These are phyloP conservation scores for Eledona agricola DNA, from an alignment of 2,888 invertebrate species.

Conservation along the genomic window DNA sequence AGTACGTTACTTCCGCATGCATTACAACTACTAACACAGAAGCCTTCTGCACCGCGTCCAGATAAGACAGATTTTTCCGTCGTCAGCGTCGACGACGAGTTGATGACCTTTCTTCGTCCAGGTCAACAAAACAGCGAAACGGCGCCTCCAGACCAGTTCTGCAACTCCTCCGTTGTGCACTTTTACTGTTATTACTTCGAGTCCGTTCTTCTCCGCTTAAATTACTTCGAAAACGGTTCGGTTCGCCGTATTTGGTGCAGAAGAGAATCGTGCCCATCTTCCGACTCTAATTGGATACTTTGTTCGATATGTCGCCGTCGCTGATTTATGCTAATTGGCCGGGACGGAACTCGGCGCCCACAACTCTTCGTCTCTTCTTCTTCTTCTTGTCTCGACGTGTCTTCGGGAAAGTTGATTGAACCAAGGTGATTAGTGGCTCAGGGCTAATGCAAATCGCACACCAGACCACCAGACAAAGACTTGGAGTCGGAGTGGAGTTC, in stretches of 20 bases:
- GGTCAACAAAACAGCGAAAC: conserved; percentile 25
- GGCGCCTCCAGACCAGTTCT: conserved; percentile 33
- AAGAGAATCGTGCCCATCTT: conserved; percentile 24
- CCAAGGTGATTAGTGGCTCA: conserved; percentile 9
- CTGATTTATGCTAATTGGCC: conserved; percentile 47
- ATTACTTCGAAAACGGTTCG: conserved; percentile 17
- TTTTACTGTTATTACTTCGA: conserved; percentile 27
- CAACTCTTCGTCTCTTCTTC: not conserved
- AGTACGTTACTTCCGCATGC: conserved; percentile 28
- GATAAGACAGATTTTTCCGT: conserved; percentile 15
- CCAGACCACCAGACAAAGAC: too few relatives aligned
- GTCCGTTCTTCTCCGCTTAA: conserved; percentile 22
- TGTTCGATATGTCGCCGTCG: conserved; percentile 40
- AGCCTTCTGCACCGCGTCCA: conserved; percentile 30
- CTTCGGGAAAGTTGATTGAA: conserved; percentile 6
- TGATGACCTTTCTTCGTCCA: conserved; percentile 24
- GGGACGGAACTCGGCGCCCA: conserved; percentile 5
- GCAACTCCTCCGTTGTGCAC: conserved; percentile 28
- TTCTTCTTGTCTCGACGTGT: too few relatives aligned
- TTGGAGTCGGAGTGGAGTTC: too few relatives aligned
- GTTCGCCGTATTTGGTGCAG: conserved; percentile 10
- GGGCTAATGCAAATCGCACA: conserved; percentile 5
- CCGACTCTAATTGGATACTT: conserved; percentile 45
- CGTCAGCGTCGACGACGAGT: conserved; percentile 3
- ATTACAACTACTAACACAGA: conserved; percentile 32